phyloP scores from a whole-genome alignment of 2,888 invertebrate genomes.

The Diploptera punctata region DNA sequence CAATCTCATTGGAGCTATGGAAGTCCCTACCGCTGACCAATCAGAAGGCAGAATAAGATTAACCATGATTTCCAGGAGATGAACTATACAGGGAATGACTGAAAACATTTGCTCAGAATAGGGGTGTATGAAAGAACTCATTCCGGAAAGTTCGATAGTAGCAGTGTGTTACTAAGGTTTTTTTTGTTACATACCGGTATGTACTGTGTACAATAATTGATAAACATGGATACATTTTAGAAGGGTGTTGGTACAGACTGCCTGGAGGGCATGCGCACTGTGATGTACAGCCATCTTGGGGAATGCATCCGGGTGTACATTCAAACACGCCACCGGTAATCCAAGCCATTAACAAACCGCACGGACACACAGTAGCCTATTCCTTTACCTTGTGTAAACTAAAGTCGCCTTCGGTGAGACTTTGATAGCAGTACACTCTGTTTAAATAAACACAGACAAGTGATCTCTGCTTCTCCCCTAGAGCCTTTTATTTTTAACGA shows the following conservation, averaged over 20 bases:
- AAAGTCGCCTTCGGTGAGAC: not conserved
- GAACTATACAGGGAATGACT: no score
- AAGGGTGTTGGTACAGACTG: not conserved
- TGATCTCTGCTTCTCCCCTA: no score
- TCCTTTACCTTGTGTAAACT: not conserved
- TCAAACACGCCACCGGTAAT: not conserved
- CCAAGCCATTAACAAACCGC: constrained; percentile 18
- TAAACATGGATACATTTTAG: not conserved
- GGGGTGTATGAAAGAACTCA: no score
- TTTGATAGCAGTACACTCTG: not conserved
- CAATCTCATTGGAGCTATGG: no score
- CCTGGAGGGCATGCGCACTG: not conserved
- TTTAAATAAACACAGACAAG: no score
- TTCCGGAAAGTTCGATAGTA: no score
- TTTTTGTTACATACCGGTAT: not conserved
- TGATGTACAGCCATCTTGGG: constrained; percentile 11
- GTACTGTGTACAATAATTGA: not conserved
- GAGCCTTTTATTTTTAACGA: no score
- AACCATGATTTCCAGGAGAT: no score
- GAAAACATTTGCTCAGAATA: no score
- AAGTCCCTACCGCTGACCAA: no score
- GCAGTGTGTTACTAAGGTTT: no score
- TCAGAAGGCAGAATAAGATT: no score
- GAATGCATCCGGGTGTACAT: constrained; percentile 1
- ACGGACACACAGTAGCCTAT: not conserved